Evolutionary conservation across 2,113 vertebrate species (phyloP).

Genomic region (Myotis brandtii): DNA sequence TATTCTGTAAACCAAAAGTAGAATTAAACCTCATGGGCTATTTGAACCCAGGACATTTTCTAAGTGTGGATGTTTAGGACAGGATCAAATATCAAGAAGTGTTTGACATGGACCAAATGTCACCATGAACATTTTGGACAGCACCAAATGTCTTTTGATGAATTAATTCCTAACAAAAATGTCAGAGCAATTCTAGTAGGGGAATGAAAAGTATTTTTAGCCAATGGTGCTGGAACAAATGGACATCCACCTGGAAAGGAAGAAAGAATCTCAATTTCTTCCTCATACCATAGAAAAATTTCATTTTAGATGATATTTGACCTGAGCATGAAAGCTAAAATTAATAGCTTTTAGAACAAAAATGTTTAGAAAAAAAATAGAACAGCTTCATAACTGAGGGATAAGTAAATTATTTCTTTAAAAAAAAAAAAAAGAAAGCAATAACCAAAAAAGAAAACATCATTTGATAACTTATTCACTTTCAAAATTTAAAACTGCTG

Average conservation of each 20-base stretch:
- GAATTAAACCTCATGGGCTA: not conserved
- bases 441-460: not conserved
- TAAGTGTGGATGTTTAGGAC: not conserved
- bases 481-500: not conserved
- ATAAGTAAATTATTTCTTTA: not conserved
- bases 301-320: not conserved
- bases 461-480: not conserved
- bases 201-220: not conserved
- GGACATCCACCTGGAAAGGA: not conserved
- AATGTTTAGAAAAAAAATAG: not conserved
- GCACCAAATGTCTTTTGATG: not conserved
- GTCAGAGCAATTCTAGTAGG: not conserved
- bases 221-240: not conserved
- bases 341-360: not conserved
- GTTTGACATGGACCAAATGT: not conserved
- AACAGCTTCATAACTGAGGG: not conserved
- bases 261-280: not conserved
- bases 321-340: not conserved
- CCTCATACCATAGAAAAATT: not conserved
- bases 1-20: not conserved
- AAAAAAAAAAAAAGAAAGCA: not conserved
- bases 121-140: not conserved
- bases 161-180: constrained; percentile 46
- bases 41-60: not conserved
- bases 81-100: not conserved